These are phyloP conservation scores for Nasua narica DNA, from an alignment of 2,797 vertebrate genomes.

Conservation along the genomic window DNA sequence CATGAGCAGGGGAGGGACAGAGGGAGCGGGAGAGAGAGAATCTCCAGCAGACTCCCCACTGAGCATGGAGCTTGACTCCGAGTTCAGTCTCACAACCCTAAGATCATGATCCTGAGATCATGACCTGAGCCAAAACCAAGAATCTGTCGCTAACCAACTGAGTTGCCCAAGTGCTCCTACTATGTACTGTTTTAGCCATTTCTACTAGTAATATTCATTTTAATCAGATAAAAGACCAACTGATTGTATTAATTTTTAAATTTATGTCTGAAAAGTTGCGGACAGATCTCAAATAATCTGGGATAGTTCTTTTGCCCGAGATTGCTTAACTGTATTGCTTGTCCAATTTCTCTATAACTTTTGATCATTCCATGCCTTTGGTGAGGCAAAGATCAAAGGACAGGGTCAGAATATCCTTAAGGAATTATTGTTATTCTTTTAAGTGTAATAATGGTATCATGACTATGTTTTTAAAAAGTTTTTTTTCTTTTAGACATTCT, in stretches of 20 bases:
- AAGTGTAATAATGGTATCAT: background rate
- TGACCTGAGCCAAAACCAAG: background rate
- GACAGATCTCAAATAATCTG: background rate
- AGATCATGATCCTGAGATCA: background rate
- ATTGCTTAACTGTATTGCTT: background rate
- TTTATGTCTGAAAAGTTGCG: background rate
- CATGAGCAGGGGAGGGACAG: background rate
- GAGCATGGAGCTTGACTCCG: background rate
- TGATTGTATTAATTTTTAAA: background rate
- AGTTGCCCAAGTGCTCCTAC: background rate
- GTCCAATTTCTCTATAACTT: background rate
- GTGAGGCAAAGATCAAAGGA: background rate
- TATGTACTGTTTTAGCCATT: background rate
- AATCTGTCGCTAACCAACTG: background rate
- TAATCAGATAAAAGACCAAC: background rate
- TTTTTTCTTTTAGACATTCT: background rate
- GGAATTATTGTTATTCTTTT: slow-evolving; percentile 4
- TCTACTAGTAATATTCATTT: background rate
- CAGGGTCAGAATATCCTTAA: slow-evolving; percentile 13
- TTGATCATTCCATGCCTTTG: background rate
- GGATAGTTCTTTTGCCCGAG: background rate
- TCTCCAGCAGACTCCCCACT: background rate
- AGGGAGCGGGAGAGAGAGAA: background rate
- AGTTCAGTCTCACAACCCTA: background rate
- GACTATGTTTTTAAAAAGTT: background rate